A percentile compares a stretch with the other conserved stretches of the same genome.
These are phyloP conservation scores for Batillaria attramentaria DNA, from an alignment of 1,140 invertebrate species.

Conservation along the genomic window DNA sequence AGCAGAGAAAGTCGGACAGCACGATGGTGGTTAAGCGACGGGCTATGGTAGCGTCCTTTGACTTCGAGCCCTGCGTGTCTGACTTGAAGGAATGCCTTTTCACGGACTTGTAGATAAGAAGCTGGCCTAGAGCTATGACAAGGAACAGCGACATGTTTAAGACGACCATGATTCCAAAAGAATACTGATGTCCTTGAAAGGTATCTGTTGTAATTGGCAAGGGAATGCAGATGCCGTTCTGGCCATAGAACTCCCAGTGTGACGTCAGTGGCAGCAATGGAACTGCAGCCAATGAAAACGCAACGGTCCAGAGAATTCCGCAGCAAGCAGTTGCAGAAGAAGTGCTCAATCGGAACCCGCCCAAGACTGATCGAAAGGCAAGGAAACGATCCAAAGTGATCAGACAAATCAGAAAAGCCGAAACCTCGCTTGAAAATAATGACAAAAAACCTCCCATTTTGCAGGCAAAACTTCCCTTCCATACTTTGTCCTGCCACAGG, in stretches of 20 bases:
- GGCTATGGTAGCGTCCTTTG: slow-evolving; percentile 11
- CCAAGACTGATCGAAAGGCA: too few relatives aligned
- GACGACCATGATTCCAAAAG: slow-evolving; percentile 43
- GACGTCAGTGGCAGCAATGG: slow-evolving; percentile 35
- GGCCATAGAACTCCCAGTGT: slow-evolving; percentile 48
- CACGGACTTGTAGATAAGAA: slow-evolving; percentile 41
- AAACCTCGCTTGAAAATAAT: slow-evolving; percentile 45
- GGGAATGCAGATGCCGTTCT: slow-evolving; percentile 49
- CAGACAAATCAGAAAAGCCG: slow-evolving; percentile 44
- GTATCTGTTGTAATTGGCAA: slow-evolving; percentile 42
- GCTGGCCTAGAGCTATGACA: slow-evolving; percentile 43
- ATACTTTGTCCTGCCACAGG: slow-evolving; percentile 40
- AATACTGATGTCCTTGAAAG: slow-evolving; percentile 45
- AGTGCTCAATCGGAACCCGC: too few relatives aligned
- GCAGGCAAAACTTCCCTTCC: slow-evolving; percentile 47
- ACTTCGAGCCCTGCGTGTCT: slow-evolving; percentile 15
- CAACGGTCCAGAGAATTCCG: too few relatives aligned
- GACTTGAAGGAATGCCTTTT: slow-evolving; percentile 6
- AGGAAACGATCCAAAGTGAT: slow-evolving; percentile 53
- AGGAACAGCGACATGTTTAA: slow-evolving; percentile 46
- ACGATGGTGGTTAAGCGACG: neutral
- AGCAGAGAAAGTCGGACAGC: slow-evolving; percentile 3
- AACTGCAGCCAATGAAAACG: too few relatives aligned
- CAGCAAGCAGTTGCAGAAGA: too few relatives aligned
- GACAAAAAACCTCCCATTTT: slow-evolving; percentile 55